phyloP scores from a whole-genome alignment of 2,797 vertebrate genomes.

The Enteromius trimaculatus region DNA sequence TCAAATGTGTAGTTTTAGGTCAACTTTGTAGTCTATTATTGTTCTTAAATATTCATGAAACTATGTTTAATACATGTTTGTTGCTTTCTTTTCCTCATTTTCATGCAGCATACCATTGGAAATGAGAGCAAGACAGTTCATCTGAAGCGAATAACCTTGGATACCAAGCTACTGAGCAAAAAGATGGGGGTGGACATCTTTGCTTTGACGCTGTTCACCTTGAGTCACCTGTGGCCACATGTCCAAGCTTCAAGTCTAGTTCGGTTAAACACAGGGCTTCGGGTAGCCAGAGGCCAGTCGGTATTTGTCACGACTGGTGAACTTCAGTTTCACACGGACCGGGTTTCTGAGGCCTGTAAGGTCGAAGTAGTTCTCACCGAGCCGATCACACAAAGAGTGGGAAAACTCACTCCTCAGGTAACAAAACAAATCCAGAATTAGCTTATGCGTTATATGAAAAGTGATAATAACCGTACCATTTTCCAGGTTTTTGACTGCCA shows the following conservation, averaged over 20 bases:
- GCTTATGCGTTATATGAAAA: neutral
- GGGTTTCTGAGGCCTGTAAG: slow-evolving; percentile 70
- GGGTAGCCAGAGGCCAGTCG: slow-evolving; percentile 69
- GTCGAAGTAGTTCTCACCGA: slow-evolving; percentile 80
- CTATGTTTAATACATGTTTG: neutral
- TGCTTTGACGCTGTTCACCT: slow-evolving; percentile 51
- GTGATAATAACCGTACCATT: neutral
- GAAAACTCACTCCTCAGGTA: slow-evolving; percentile 79
- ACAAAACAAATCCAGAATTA: slow-evolving; percentile 4
- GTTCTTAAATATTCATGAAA: neutral
- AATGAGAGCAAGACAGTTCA: slow-evolving; percentile 32
- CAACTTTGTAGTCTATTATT: neutral
- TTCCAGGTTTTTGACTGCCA: slow-evolving; percentile 79
- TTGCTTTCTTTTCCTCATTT: neutral
- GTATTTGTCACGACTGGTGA: slow-evolving; percentile 70
- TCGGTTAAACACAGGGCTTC: slow-evolving; percentile 68
- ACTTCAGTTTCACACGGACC: slow-evolving; percentile 66
- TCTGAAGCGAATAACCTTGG: slow-evolving; percentile 11
- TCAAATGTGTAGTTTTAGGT: neutral
- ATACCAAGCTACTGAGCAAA: slow-evolving; percentile 26
- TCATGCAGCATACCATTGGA: neutral
- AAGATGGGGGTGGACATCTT: slow-evolving; percentile 39
- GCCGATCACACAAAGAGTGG: slow-evolving; percentile 72
- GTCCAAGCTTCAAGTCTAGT: slow-evolving; percentile 65
- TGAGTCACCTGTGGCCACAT: slow-evolving; percentile 21